Evolutionary conservation across 1,140 invertebrate genomes (phyloP).

Genomic region (Procambarus virginalis): DNA sequence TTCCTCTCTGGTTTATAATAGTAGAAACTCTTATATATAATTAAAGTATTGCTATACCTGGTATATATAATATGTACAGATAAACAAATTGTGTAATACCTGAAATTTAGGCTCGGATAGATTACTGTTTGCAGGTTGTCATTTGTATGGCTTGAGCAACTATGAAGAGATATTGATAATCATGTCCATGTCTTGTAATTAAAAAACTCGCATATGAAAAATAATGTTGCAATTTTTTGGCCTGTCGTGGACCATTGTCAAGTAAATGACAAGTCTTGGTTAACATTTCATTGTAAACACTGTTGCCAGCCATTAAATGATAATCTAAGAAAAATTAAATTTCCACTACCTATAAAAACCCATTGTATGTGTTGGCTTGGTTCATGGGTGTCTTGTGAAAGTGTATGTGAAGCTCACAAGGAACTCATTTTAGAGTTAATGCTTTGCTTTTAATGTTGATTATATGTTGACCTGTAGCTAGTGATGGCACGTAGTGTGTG

Average conservation of each 20-base stretch:
- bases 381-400: conserved; percentile 73
- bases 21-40: background rate
- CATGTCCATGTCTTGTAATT: no score
- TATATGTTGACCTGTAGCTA: conserved; percentile 28
- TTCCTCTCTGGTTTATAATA: conserved; percentile 29
- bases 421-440: conserved; percentile 16
- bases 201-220: no score
- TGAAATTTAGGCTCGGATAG: background rate
- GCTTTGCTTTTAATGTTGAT: conserved; percentile 38
- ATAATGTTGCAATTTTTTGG: no score
- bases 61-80: background rate
- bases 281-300: no score
- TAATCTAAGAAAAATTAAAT: background rate
- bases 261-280: no score
- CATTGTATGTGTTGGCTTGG: conserved; percentile 70
- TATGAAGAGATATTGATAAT: background rate
- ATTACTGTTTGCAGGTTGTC: background rate
- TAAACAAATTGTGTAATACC: background rate
- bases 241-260: no score
- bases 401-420: conserved; percentile 15
- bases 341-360: conserved; percentile 43
- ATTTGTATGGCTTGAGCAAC: conserved; percentile 6
- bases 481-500: conserved; percentile 33
- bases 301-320: conserved; percentile 3
- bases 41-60: background rate